Evolutionary conservation across 2,888 invertebrate species (phyloP).

Genomic region (Nomada fabriciana): DNA sequence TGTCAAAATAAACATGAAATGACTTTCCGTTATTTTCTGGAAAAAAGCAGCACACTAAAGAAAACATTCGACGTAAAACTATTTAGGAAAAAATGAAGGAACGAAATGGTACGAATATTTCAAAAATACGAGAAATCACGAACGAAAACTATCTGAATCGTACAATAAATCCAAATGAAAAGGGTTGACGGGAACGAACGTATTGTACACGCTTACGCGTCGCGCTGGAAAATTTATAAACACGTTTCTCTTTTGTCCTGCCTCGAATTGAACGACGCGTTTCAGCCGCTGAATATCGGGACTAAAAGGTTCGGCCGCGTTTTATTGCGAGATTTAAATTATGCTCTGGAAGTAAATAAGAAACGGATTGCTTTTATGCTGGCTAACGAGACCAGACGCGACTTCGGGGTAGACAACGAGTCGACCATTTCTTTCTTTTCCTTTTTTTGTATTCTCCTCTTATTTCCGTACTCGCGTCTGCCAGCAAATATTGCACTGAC

Average conservation of each 20-base stretch:
- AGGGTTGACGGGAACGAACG: not conserved
- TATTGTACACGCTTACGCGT: conserved; percentile 5
- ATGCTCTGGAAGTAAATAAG: conserved; percentile 41
- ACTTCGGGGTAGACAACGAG: not conserved
- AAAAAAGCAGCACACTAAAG: too few relatives aligned
- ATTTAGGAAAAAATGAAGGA: too few relatives aligned
- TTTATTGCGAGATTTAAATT: conserved; percentile 40
- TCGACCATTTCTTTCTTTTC: not conserved
- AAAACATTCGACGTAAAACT: too few relatives aligned
- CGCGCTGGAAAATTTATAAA: conserved; percentile 2
- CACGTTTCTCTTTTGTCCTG: not conserved
- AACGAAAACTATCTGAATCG: too few relatives aligned
- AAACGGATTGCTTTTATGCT: conserved; percentile 33
- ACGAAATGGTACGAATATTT: not conserved
- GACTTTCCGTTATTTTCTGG: too few relatives aligned
- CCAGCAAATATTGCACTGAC: not conserved
- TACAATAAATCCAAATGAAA: too few relatives aligned
- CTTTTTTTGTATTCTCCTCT: too few relatives aligned
- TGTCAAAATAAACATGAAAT: too few relatives aligned
- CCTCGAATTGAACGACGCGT: not conserved
- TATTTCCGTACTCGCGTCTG: not conserved
- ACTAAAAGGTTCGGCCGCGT: conserved; percentile 15
- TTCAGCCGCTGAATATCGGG: not conserved
- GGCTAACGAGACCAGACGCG: conserved; percentile 14
- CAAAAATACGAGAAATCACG: too few relatives aligned